phyloP scores from a whole-genome alignment of 2,888 invertebrate genomes.

The Scaptomyza flava region DNA sequence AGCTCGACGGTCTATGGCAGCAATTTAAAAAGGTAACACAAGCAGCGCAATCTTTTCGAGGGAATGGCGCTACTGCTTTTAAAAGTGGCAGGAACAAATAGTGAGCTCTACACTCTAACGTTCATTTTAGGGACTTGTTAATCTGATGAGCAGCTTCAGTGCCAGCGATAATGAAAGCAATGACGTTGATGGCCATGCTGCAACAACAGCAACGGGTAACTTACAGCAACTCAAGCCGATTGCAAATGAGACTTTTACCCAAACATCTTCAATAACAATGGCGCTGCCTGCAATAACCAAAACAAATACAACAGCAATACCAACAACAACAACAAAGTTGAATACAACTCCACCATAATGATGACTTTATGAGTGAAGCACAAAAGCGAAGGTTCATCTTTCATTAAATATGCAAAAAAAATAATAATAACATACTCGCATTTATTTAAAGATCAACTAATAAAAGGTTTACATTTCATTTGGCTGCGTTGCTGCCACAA shows the following conservation, averaged over 20 bases:
- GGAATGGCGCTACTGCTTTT: not conserved
- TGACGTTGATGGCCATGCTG: conserved; percentile 11
- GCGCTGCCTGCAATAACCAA: conserved; percentile 6
- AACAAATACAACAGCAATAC: conserved; percentile 13
- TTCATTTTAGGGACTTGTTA: conserved; percentile 44
- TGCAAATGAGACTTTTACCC: not conserved
- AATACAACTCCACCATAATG: conserved; percentile 12
- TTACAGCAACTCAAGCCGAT: conserved; percentile 25
- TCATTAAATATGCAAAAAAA: not conserved
- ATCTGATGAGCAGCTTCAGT: conserved; percentile 36
- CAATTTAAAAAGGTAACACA: conserved; percentile 59
- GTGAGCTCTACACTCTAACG: not conserved
- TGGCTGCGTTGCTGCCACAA: conserved; percentile 7
- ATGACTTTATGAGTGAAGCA: not conserved
- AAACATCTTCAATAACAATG: conserved; percentile 6
- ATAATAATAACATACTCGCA: not conserved
- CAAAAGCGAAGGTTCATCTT: not conserved
- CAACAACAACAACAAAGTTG: conserved; percentile 15
- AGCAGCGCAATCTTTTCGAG: not conserved
- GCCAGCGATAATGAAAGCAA: conserved; percentile 4
- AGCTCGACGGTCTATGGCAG: conserved; percentile 56
- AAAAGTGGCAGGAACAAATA: not conserved
- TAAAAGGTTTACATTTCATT: not conserved
- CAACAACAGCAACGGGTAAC: conserved; percentile 7
- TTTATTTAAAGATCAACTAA: conserved; percentile 2